phyloP scores from a whole-genome alignment of 1,140 invertebrate species.

The Drosophila serrata region DNA sequence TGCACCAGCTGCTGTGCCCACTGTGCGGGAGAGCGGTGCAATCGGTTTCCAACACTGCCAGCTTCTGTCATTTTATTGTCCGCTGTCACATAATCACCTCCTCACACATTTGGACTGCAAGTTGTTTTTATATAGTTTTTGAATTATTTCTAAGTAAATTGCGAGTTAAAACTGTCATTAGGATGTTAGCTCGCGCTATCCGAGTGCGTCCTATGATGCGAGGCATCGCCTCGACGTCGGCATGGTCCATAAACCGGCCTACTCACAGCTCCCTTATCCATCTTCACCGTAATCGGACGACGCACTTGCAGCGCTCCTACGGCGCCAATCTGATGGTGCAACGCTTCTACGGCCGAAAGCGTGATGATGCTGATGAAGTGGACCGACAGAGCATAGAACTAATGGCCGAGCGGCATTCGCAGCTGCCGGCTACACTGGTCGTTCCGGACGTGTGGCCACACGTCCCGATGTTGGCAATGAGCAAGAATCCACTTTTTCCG shows the following conservation, averaged over 20 bases:
- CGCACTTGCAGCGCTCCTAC: constrained; percentile 33
- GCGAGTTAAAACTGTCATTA: constrained; percentile 25
- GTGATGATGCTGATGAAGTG: constrained; percentile 53
- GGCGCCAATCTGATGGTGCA: constrained; percentile 46
- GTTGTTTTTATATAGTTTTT: constrained; percentile 45
- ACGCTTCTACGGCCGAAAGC: constrained; percentile 58
- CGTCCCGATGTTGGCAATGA: constrained; percentile 97
- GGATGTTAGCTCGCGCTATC: constrained; percentile 64
- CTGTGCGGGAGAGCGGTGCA: neutral
- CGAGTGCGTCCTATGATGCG: constrained; percentile 63
- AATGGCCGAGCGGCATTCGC: constrained; percentile 65
- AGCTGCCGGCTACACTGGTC: constrained; percentile 94
- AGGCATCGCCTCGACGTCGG: constrained; percentile 47
- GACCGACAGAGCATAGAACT: constrained; percentile 46
- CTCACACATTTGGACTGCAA: constrained; percentile 43
- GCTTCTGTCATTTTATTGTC: constrained; percentile 62
- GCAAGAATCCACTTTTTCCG: constrained; percentile 98
- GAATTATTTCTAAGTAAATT: constrained; percentile 46
- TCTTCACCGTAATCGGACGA: constrained; percentile 28
- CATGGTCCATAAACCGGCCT: constrained; percentile 44
- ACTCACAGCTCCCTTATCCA: constrained; percentile 46
- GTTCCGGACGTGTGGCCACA: constrained; percentile 99
- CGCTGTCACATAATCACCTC: constrained; percentile 74
- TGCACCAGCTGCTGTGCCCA: neutral
- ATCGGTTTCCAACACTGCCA: constrained; percentile 22